phyloP scores from a whole-genome alignment of 2,113 vertebrate species.

The Psittacus erithacus region DNA sequence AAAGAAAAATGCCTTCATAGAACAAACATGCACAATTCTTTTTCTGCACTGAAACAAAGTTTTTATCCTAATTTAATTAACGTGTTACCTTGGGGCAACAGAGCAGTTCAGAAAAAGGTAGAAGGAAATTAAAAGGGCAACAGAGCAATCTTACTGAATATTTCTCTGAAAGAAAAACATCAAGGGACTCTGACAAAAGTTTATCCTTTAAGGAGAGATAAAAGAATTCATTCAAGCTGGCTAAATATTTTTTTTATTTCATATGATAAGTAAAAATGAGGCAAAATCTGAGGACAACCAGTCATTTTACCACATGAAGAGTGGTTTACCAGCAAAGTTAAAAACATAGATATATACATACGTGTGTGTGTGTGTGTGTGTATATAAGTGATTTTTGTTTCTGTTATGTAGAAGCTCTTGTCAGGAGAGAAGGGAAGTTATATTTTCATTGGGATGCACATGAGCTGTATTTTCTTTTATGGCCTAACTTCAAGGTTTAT shows the following conservation, averaged over 20 bases:
- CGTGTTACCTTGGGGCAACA: constrained; percentile 45
- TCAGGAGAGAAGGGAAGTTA: background rate
- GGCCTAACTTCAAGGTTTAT: background rate
- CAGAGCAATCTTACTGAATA: constrained; percentile 48
- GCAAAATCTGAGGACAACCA: background rate
- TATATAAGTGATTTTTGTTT: background rate
- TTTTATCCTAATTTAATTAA: constrained; percentile 72
- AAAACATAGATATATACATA: background rate
- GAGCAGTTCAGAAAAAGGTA: constrained; percentile 59
- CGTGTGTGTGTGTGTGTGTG: too few species aligned
- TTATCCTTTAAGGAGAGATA: constrained; percentile 45
- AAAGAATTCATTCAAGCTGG: constrained; percentile 56
- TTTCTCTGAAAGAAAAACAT: constrained; percentile 38
- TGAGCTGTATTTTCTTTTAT: background rate
- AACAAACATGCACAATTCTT: constrained; percentile 38
- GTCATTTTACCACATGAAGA: background rate
- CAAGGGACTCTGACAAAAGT: constrained; percentile 15
- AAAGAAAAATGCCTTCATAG: constrained; percentile 1
- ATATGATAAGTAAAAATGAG: background rate
- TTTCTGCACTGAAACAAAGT: constrained; percentile 41
- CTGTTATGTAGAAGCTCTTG: background rate
- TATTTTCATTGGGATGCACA: background rate
- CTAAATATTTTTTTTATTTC: constrained; percentile 31
- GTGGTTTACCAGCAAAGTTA: background rate
- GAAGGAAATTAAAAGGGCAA: constrained; percentile 73